Evolutionary conservation across 1,140 invertebrate genomes (phyloP), one percentile per base, ranked within the genome.

Genomic region (Bactericera cockerelli): DNA sequence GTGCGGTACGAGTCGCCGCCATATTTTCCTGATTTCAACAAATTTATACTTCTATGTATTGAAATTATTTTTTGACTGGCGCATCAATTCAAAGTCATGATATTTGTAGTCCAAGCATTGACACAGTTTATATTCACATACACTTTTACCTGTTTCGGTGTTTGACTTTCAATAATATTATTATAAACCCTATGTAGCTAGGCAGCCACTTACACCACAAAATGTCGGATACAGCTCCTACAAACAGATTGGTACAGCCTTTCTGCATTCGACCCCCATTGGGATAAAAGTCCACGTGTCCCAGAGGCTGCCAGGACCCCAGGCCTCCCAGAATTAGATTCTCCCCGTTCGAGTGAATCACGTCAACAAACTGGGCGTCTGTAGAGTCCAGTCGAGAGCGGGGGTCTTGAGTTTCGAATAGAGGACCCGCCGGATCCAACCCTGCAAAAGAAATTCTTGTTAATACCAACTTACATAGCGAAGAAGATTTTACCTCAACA

Each of bases 291-390:
- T 94, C 91, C 0, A 93, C 87, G 67, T 96, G 85, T 0, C 86
- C 91, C 80, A 89, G 85, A 0, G 88, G 85, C 68, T 92, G 85
- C 73, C 83, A 86, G 1, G 84, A 84, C 2, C 89, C 89, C 11
- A 92, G 68, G 0, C 87, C 87, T 1, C 89, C 89, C 38, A 90
- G 73, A 26, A 93, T 83, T 14, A 63, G 31, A 54, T 63, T 63
- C 19, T 63, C 62, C 0, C 89, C 92, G 69, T 96, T 93, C 13
- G 88, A 91, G 68, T 97, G 93, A 49, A 96, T 94, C 0, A 93
- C 89, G 69, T 96, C 93, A 0, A 97, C 93, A 69, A 94, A 95
- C 38, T 81, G 77, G 0, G 93, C 93, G 71, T 95, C 92, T 0
- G 75, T 79, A 53, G 83, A 79, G 68, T 93, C 90, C 42, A 94